Percentiles rank a stretch among this genome's conserved stretches.
These are phyloP conservation scores for Seriola rivoliana DNA, from an alignment of 2,113 vertebrate species.

Conservation along the genomic window DNA sequence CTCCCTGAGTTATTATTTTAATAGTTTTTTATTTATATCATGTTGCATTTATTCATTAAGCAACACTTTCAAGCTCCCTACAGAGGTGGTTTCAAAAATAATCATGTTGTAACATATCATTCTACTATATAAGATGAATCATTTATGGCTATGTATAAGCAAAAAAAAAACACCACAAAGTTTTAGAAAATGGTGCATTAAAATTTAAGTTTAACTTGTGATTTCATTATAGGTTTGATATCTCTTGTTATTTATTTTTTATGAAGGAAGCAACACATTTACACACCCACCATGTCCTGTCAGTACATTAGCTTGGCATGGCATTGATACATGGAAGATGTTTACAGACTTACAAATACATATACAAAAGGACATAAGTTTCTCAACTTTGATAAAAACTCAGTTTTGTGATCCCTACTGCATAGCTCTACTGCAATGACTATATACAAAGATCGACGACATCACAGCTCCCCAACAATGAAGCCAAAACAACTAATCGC, in stretches of 20 bases:
- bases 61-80: too few species aligned
- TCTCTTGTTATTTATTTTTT: not conserved
- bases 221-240: not conserved
- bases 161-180: not conserved
- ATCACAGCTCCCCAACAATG: too few species aligned
- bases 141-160: not conserved
- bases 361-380: not conserved
- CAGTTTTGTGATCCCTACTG: too few species aligned
- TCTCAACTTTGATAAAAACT: too few species aligned
- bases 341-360: not conserved
- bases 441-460: too few species aligned
- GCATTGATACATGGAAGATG: not conserved
- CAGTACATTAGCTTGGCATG: too few species aligned
- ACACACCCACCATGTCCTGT: not conserved
- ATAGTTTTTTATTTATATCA: too few species aligned
- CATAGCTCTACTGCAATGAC: not conserved
- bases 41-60: not conserved
- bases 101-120: not conserved
- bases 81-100: not conserved
- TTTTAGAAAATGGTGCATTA: not conserved
- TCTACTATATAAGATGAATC: not conserved
- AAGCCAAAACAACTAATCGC: too few species aligned
- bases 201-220: not conserved
- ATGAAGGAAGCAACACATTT: not conserved
- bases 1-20: too few species aligned